These are phyloP conservation scores for Lochmaea crataegi DNA, from an alignment of 2,888 invertebrate species.

Conservation along the genomic window DNA sequence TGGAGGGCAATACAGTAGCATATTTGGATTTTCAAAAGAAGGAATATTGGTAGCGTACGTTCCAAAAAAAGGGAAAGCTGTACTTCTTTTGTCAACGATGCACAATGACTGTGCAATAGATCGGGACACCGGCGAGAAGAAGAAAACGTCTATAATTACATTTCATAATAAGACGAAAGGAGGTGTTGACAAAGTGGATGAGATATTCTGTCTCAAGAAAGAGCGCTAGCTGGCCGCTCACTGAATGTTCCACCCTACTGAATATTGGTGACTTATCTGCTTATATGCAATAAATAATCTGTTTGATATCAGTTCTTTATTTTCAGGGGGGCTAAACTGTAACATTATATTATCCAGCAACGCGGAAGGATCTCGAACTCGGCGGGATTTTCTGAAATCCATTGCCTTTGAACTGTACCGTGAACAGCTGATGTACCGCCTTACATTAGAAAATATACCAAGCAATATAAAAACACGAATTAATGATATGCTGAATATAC, in stretches of 20 bases:
- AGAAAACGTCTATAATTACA: background rate
- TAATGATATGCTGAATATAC: too few relatives aligned
- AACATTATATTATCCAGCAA: too few relatives aligned
- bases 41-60: constrained; percentile 13
- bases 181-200: background rate
- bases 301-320: background rate
- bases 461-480: constrained; percentile 14
- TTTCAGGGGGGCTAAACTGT: too few relatives aligned
- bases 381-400: constrained; percentile 15
- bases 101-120: background rate
- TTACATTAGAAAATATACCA: constrained; percentile 6
- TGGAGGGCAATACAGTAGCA: constrained; percentile 7
- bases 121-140: too few relatives aligned
- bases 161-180: constrained; percentile 11
- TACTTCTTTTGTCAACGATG: constrained; percentile 14
- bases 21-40: constrained; percentile 14
- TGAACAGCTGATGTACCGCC: constrained; percentile 20
- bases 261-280: constrained; percentile 1
- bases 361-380: too few relatives aligned
- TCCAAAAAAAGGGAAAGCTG: background rate
- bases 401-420: constrained; percentile 2
- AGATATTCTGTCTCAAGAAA: constrained; percentile 17
- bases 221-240: constrained; percentile 16
- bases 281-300: too few relatives aligned
- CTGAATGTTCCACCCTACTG: constrained; percentile 14